Conservation (phyloP, 2,113 vertebrate species). For the Oryzias woworae region DNA sequence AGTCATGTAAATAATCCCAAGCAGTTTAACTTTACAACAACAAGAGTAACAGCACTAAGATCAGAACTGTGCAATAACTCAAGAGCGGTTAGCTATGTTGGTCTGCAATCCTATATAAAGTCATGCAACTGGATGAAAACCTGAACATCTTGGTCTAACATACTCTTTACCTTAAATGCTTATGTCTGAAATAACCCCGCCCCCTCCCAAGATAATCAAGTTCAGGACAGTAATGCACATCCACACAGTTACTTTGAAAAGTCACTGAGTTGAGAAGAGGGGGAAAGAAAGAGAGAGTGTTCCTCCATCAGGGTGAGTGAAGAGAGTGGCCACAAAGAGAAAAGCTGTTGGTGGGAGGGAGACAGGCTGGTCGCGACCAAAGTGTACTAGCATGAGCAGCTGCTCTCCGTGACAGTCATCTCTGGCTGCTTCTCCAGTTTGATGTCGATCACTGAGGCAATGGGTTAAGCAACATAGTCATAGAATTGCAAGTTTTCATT, state of each 20-base stretch:
- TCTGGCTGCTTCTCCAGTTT: constrained; percentile 88
- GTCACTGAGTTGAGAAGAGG: constrained; percentile 78
- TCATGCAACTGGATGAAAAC: constrained; percentile 86
- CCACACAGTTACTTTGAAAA: constrained; percentile 81
- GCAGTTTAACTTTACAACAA: constrained; percentile 72
- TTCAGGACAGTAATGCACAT: constrained; percentile 81
- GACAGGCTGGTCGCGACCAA: constrained; percentile 49
- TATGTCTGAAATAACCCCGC: constrained; percentile 46
- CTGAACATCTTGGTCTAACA: constrained; percentile 65
- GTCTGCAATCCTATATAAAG: constrained; percentile 84
- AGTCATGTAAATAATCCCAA: constrained; percentile 62
- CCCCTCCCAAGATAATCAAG: constrained; percentile 57
- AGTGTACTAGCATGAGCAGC: constrained; percentile 86
- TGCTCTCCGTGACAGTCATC: constrained; percentile 88
- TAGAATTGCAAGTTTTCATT: constrained; percentile 38
- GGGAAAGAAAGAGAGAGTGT: constrained; percentile 5
- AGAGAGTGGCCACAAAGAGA: constrained; percentile 77
- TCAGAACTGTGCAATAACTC: constrained; percentile 83
- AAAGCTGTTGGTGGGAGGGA: constrained; percentile 74
- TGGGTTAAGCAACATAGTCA: constrained; percentile 75
- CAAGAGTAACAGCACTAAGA: constrained; percentile 78
- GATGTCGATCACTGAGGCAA: constrained; percentile 86
- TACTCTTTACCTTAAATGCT: constrained; percentile 67
- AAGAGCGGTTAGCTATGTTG: constrained; percentile 77
- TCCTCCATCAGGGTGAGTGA: constrained; percentile 36